Percentiles rank a stretch among this genome's conserved stretches.
These are phyloP conservation scores for Maniola jurtina DNA, from an alignment of 1,140 invertebrate genomes.

Conservation along the genomic window DNA sequence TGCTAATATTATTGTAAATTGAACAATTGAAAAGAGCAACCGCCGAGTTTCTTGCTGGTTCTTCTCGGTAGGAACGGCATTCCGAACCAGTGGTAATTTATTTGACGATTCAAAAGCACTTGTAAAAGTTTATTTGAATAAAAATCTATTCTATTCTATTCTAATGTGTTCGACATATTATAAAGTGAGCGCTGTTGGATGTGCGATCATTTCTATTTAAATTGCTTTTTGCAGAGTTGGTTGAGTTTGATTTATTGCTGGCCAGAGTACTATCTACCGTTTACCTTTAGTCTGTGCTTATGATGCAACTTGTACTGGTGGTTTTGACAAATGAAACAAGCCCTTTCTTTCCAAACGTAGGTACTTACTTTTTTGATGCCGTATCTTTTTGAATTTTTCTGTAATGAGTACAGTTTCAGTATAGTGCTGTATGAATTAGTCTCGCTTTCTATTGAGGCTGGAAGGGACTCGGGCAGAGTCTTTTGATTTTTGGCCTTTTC, in stretches of 20 bases:
- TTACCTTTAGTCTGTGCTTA: not conserved
- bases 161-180: too few species aligned
- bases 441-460: not conserved
- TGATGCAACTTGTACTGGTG: constrained; percentile 1
- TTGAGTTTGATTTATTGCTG: not conserved
- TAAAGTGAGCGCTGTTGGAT: too few species aligned
- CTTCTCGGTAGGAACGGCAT: too few species aligned
- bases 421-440: constrained; percentile 1
- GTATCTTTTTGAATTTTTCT: not conserved
- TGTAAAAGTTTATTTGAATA: too few species aligned
- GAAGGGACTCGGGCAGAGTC: not conserved
- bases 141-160: too few species aligned
- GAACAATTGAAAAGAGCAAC: too few species aligned
- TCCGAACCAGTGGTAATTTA: too few species aligned
- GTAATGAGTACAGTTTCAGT: not conserved
- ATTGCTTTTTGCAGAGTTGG: too few species aligned
- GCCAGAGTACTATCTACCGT: not conserved
- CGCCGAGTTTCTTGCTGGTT: too few species aligned
- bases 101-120: too few species aligned
- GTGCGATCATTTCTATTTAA: too few species aligned
- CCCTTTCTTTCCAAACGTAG: constrained; percentile 2
- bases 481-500: not conserved
- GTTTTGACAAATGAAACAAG: constrained; percentile 14
- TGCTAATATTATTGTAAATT: too few species aligned
- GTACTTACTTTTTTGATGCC: not conserved